Conservation (phyloP, 2,797 vertebrate genomes). For the Pelodytes ibericus region DNA sequence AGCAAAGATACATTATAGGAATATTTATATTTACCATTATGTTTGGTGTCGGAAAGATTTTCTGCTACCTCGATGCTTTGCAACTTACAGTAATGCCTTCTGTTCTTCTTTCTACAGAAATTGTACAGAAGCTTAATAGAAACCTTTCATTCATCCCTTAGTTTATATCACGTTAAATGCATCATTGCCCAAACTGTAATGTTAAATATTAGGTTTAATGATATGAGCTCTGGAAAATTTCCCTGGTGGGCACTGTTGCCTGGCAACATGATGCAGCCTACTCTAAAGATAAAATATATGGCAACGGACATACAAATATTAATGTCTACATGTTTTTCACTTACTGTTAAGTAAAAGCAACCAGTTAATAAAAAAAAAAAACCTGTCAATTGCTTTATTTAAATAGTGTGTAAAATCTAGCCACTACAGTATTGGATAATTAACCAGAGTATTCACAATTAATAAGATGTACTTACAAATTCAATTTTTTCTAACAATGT, state of each 20-base stretch:
- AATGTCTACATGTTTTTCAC: neutral
- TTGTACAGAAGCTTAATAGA: too few species aligned
- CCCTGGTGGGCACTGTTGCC: constrained; percentile 9
- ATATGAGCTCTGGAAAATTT: neutral
- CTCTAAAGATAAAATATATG: neutral
- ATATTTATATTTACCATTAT: too few species aligned
- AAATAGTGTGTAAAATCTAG: neutral
- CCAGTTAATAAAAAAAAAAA: neutral
- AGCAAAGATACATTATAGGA: too few species aligned
- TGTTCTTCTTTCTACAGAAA: too few species aligned
- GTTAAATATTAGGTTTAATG: constrained; percentile 11
- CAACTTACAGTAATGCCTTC: too few species aligned
- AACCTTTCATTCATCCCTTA: neutral
- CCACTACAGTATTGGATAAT: neutral
- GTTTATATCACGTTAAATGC: neutral
- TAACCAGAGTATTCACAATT: neutral
- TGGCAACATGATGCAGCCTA: constrained; percentile 6
- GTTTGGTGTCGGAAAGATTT: too few species aligned
- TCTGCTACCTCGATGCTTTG: too few species aligned
- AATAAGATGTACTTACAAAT: neutral
- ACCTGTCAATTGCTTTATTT: too few species aligned
- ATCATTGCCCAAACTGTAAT: neutral
- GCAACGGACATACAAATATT: neutral
- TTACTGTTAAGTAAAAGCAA: neutral
- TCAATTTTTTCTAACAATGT: neutral